phyloP scores from a whole-genome alignment of 2,113 vertebrate genomes.

The Hyperopisus bebe region DNA sequence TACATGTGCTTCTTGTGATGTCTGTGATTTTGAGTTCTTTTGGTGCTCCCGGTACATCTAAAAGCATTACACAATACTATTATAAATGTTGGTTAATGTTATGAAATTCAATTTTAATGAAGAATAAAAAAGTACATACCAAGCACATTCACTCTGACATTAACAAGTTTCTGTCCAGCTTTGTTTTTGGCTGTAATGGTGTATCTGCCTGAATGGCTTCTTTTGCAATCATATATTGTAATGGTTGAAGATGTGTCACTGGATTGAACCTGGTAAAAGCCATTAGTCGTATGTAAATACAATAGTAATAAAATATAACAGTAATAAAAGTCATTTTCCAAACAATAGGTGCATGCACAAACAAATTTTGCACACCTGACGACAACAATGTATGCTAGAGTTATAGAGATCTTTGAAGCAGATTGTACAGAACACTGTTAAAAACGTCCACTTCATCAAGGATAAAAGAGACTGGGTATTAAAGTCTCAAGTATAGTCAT shows the following conservation, averaged over 20 bases:
- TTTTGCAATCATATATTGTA: slow-evolving; percentile 72
- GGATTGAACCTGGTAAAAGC: slow-evolving; percentile 69
- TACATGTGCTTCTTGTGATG: slow-evolving; percentile 80
- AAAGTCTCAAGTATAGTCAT: background rate
- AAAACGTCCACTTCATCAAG: background rate
- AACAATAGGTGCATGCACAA: background rate
- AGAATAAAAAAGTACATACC: slow-evolving; percentile 57
- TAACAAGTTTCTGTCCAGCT: slow-evolving; percentile 88
- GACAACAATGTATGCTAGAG: background rate
- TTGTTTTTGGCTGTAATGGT: slow-evolving; percentile 97
- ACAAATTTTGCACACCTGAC: background rate
- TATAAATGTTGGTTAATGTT: background rate
- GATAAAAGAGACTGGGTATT: background rate
- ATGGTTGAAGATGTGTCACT: slow-evolving; percentile 78
- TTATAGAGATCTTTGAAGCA: background rate
- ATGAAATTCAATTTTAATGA: background rate
- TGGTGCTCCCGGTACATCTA: slow-evolving; percentile 89
- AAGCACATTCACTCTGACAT: slow-evolving; percentile 85
- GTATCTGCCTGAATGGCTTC: slow-evolving; percentile 88
- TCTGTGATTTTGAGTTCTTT: slow-evolving; percentile 93
- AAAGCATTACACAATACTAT: background rate
- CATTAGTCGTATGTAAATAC: background rate
- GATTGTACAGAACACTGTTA: background rate
- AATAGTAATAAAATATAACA: background rate
- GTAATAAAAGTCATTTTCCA: background rate